Percentiles rank a stretch among this genome's conserved stretches.
phyloP scores from a whole-genome alignment of 2,797 vertebrate genomes.

The Zalophus californianus region DNA sequence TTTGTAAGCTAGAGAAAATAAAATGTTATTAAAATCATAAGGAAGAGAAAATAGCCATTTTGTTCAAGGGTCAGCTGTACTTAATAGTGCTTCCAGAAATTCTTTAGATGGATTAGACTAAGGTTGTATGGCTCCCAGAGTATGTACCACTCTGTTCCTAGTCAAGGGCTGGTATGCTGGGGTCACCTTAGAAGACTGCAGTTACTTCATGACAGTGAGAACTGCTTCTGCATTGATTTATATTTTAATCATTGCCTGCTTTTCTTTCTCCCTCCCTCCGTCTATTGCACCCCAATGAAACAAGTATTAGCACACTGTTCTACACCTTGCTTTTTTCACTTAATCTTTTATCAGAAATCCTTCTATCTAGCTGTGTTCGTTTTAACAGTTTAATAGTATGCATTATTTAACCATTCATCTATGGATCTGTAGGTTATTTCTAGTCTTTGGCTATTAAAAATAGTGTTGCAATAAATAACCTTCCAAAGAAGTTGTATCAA shows the following conservation, averaged over 20 bases:
- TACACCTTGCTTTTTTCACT: not conserved
- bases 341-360: not conserved
- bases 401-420: not conserved
- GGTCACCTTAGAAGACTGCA: not conserved
- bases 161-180: not conserved
- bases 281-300: not conserved
- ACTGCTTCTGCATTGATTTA: not conserved
- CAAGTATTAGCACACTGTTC: not conserved
- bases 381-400: conserved; percentile 9
- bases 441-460: not conserved
- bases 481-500: not conserved
- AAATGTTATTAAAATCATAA: not conserved
- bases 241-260: not conserved
- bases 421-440: not conserved
- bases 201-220: not conserved
- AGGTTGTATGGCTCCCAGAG: not conserved
- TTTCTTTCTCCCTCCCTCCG: not conserved
- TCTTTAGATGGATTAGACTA: not conserved
- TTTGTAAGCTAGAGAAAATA: not conserved
- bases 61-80: not conserved
- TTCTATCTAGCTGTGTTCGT: not conserved
- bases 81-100: not conserved
- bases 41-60: not conserved
- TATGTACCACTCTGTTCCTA: not conserved
- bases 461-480: not conserved